phyloP scores from a whole-genome alignment of 2,113 vertebrate species.

The Protomyctophum bolini region DNA sequence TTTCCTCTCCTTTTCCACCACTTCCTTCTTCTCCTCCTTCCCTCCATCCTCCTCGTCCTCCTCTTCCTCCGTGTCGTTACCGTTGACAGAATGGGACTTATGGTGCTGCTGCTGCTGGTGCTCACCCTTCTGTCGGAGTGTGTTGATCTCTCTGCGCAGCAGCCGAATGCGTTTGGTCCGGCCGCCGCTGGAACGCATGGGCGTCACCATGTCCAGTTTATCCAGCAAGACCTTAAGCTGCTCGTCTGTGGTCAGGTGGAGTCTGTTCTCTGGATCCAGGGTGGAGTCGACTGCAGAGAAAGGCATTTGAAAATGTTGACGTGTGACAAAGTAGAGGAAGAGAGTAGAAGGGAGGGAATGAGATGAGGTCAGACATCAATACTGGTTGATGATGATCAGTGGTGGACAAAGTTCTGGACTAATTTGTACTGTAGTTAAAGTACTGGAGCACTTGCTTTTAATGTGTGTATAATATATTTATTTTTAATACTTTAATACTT shows the following conservation, averaged over 20 bases:
- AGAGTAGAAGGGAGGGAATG: background rate
- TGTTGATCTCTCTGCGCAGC: conserved; percentile 92
- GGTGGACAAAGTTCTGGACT: background rate
- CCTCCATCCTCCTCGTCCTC: conserved; percentile 56
- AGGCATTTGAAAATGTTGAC: background rate
- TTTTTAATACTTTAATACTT: too few relatives aligned
- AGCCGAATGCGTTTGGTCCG: conserved; percentile 91
- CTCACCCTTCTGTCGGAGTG: conserved; percentile 85
- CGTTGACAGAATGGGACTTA: conserved; percentile 70
- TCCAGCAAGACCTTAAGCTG: conserved; percentile 95
- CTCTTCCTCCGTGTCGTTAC: conserved; percentile 64
- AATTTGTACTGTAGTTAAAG: too few relatives aligned
- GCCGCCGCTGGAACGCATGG: conserved; percentile 90
- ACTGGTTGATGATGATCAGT: background rate
- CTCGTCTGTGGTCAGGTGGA: conserved; percentile 88
- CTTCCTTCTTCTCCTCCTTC: conserved; percentile 60
- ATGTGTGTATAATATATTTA: too few relatives aligned
- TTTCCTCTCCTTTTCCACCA: conserved; percentile 29
- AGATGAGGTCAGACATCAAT: background rate
- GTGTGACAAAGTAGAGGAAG: background rate
- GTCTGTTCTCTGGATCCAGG: conserved; percentile 88
- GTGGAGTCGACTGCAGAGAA: conserved; percentile 88
- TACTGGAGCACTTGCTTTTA: too few relatives aligned
- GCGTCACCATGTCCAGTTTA: conserved; percentile 90
- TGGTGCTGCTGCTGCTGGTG: conserved; percentile 85